These are phyloP conservation scores for Pediacus dermestoides DNA, from an alignment of 2,888 invertebrate genomes.

Conservation along the genomic window DNA sequence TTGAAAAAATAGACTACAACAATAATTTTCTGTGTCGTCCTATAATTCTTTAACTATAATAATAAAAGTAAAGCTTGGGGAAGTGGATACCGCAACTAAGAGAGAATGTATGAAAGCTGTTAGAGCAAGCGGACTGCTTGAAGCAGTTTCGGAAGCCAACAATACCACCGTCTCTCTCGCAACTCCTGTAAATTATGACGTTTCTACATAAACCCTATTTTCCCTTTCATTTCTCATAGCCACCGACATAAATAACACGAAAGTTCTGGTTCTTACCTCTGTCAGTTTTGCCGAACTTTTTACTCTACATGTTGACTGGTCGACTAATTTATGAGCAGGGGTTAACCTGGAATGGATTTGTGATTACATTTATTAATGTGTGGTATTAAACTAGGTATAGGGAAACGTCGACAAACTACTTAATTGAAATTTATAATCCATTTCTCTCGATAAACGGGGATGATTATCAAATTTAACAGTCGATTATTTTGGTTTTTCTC, in stretches of 20 bases:
- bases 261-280: constrained; percentile 19
- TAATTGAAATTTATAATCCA: too few relatives aligned
- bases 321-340: too few relatives aligned
- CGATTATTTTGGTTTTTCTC: too few relatives aligned
- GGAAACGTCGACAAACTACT: too few relatives aligned
- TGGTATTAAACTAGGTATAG: too few relatives aligned
- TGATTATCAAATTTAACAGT: too few relatives aligned
- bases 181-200: constrained; percentile 39
- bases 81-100: constrained; percentile 25
- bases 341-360: too few relatives aligned
- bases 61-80: constrained; percentile 22
- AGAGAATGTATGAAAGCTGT: constrained; percentile 28
- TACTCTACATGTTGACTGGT: constrained; percentile 19
- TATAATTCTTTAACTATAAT: constrained; percentile 27
- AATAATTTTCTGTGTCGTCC: too few relatives aligned
- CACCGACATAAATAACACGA: constrained; percentile 38
- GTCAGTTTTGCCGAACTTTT: constrained; percentile 20
- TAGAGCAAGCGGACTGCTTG: constrained; percentile 26
- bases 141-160: constrained; percentile 37
- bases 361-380: too few relatives aligned
- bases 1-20: too few relatives aligned
- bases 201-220: constrained; percentile 44
- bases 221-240: constrained; percentile 46
- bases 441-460: too few relatives aligned
- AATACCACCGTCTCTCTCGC: constrained; percentile 30